Conservation (phyloP, 2,113 vertebrate genomes). For the Triplophysa rosa region DNA sequence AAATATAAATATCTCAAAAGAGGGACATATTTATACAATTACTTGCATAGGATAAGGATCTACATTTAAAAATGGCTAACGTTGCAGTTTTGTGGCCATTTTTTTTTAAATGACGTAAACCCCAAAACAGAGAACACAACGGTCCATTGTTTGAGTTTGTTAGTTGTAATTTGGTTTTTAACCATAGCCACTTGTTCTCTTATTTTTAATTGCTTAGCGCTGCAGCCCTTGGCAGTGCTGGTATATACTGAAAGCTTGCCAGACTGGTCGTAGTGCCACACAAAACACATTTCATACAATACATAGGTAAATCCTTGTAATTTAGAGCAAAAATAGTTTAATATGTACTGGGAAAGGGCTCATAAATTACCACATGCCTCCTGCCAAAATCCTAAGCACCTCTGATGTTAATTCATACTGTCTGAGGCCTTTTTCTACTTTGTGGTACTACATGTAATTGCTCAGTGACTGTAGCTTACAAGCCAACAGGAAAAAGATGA, state of each 20-base stretch:
- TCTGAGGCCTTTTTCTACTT: conserved; percentile 27
- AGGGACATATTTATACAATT: not conserved
- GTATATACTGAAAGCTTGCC: conserved; percentile 6
- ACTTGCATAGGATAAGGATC: not conserved
- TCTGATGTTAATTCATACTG: conserved; percentile 28
- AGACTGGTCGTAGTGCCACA: not conserved
- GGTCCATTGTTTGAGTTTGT: not conserved
- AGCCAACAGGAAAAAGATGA: not conserved
- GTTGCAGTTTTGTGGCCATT: not conserved
- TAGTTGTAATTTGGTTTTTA: conserved; percentile 1
- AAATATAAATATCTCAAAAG: not conserved
- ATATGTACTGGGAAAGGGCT: not conserved
- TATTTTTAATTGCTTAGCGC: conserved; percentile 23
- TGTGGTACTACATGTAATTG: conserved; percentile 19
- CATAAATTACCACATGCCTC: conserved; percentile 27
- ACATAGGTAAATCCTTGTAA: not conserved
- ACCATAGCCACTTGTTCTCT: conserved; percentile 30
- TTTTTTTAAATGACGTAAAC: conserved; percentile 20
- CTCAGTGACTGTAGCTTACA: not conserved
- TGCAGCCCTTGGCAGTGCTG: conserved; percentile 4
- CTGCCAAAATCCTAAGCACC: conserved; percentile 10
- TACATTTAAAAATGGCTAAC: not conserved
- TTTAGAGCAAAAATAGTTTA: not conserved
- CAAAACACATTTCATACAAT: conserved; percentile 22
- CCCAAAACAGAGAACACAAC: conserved; percentile 8